Evolutionary conservation across 2,888 invertebrate genomes (phyloP), one percentile per base, ranked within the genome.

Genomic region (Lasioglossum figueresi): DNA sequence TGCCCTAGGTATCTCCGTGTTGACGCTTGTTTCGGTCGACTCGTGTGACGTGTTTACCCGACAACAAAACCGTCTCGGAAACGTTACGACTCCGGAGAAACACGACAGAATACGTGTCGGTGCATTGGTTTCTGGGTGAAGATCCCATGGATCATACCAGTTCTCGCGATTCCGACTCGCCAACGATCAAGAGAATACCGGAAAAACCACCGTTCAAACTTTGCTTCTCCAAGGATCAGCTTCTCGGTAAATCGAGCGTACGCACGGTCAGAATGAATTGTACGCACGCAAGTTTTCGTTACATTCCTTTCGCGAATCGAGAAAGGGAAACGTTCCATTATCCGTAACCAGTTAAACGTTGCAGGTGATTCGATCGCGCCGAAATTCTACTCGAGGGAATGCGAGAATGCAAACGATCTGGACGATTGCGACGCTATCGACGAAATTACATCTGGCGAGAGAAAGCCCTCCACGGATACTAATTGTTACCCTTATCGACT

Each of bases 201-300:
- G 90, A 92, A n/a, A 92, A 88, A 71, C 93, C 93, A 10, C 93
- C 92, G 14, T 94, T 94, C 71, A 92, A 93, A 68, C 89, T 94
- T 68, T 93, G 93, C 72, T 94, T 94, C 82, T 89, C 93, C 12
- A 92, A 88, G 80, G 88, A 91, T 40, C 92, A 87, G 66, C 91
- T 92, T 86, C 90, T 86, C 66, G 93, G 94, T 16, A 91, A 91
- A 81, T 94, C 94, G 19, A 88, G 91, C 80, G 81, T 89, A 78
- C 87, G 88, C 56, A 45, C 83, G 43, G 88, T 91, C 6, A 93
- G 90, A 83, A 78, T 88, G 76, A 91, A 92, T 68, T 92, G 94
- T 94, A 79, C 52, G 37, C 40, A n/a, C 52, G 4, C 34, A 4
- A n/a, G 56, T 31, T 48, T 23, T 31, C 31, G 4, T 27, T 31